Base-by-base conservation (phyloP, 2,888 invertebrate genomes). In the Plagodis pulveraria region DNA sequence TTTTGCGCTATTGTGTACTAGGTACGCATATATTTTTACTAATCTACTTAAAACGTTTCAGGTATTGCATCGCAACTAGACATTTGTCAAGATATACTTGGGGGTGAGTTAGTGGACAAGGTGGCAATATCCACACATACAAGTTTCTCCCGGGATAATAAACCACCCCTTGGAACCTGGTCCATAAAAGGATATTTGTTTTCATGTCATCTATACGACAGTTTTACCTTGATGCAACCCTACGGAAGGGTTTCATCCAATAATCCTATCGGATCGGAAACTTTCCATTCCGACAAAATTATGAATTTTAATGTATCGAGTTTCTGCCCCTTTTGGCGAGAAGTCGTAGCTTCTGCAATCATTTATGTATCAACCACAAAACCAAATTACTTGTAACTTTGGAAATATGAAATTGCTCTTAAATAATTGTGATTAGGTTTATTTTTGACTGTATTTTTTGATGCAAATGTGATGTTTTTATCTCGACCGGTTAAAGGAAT, bases 271-370 rank as follows among this genome's bases (percentile, higher is more conserved):
- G 55, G 59, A 57, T 59, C 51, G 56, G 36, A 54, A 62, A 62
- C 49, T 59, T 62, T 53, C 55, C 53, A 41, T 50, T 61, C 45
- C 49, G 50, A 48, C 54, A 51, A 51, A 59, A 56, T 63, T 58
- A 61, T 63, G 56, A 63, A 63, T 66, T 66, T 63, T 48, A 63
- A 63, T 61, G 58, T 56, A 36, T 35, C 47, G 53, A 53, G 53
- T 53, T 53, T 53, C 53, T 44, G 63, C 46, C 63, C 58, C 56
- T 62, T n/a, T 48, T 45, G 49, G 44, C 36, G 12, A 57, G 55
- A 60, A 59, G 57, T 52, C 53, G 43, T 40, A 55, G 38, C 48
- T 36, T 44, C 42, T 9, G 54, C 40, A 35, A 54, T 53, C 54
- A 63, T 63, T 56, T 56, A 56, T 52, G 55, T 57, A 40, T 12